Evolutionary conservation across 2,888 invertebrate species (phyloP).

Genomic region (Drosophila histrio): DNA sequence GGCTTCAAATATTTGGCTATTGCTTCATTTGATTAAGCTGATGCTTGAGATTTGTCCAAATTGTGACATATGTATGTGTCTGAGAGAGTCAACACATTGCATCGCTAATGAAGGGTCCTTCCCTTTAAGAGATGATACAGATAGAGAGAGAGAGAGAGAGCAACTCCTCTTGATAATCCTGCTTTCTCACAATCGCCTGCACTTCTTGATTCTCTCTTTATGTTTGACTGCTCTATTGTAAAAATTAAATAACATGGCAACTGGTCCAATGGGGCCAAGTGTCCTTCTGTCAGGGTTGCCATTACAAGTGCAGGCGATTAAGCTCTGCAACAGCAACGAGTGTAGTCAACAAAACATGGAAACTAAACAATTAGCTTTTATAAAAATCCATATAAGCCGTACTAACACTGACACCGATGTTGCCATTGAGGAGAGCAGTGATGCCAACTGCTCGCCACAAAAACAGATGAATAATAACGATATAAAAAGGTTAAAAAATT

Average conservation of each 20-base stretch:
- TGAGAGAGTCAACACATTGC: background rate
- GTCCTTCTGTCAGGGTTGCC: slow-evolving; percentile 8
- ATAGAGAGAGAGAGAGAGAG: background rate
- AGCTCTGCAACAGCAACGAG: slow-evolving; percentile 12
- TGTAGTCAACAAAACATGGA: slow-evolving; percentile 36
- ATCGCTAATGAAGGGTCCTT: background rate
- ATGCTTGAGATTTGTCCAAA: slow-evolving; percentile 14
- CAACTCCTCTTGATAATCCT: background rate
- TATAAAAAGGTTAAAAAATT: no score
- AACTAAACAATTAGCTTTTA: slow-evolving; percentile 55
- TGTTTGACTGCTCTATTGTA: slow-evolving; percentile 30
- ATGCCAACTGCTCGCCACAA: no score
- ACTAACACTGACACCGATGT: background rate
- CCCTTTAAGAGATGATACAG: background rate
- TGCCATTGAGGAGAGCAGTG: no score
- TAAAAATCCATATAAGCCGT: slow-evolving; percentile 39
- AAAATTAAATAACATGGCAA: slow-evolving; percentile 27
- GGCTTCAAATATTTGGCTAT: slow-evolving; percentile 53
- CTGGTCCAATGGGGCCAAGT: slow-evolving; percentile 19
- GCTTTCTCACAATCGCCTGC: background rate
- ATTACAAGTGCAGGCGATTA: slow-evolving; percentile 35
- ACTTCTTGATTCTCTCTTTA: background rate
- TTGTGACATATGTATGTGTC: background rate
- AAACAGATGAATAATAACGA: no score
- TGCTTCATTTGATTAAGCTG: slow-evolving; percentile 46